Evolutionary conservation across 2,888 invertebrate genomes (phyloP), one percentile per base, ranked within the genome.

Genomic region (Drosophila testacea): DNA sequence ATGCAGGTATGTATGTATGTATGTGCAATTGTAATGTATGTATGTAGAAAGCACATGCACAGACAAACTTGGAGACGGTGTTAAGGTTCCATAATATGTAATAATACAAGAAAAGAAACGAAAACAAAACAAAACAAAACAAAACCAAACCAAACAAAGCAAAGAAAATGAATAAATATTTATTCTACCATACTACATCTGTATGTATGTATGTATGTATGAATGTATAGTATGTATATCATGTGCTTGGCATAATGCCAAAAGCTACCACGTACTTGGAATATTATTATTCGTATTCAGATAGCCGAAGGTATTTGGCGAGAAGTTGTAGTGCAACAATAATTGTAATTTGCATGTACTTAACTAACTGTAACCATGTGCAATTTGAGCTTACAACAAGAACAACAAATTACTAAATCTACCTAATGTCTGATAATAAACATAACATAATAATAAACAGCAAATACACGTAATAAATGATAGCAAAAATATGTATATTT

Each of bases 361-460:
- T 51, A 64, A 44, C 39, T 63, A 67, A 73, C 57, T 64, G 66
- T 68, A 77, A 83, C 67, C 57, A 57, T 70, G 80, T 78, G 80
- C 80, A 85, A 80, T 82, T 83, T 78, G 85, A 82, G 81, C 81
- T 85, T 76, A 75, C 42, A 60, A 46, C 30, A 57, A 75, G 34
- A 60, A 46, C 30, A 57, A 16, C 9, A 44, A 57, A 39, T 50
- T 36, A 51, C 32, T 36, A 59, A 55, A 56, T 32, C 54, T 50
- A 68, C 47, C 41, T 42, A 34, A 54, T 36, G 48, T 36, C 48
- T 46, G 46, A 56, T 56, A 55, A 50, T 36, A 50, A 50, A 34
- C 22, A 44, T 16, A 69, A 30, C 5, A 16, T 10, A 41, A 41
- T 60, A 55, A 16, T 36, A 47, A 11, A 32, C 6, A 6, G 2